phyloP scores from a whole-genome alignment of 2,113 vertebrate species.

The Nothoprocta pentlandii region DNA sequence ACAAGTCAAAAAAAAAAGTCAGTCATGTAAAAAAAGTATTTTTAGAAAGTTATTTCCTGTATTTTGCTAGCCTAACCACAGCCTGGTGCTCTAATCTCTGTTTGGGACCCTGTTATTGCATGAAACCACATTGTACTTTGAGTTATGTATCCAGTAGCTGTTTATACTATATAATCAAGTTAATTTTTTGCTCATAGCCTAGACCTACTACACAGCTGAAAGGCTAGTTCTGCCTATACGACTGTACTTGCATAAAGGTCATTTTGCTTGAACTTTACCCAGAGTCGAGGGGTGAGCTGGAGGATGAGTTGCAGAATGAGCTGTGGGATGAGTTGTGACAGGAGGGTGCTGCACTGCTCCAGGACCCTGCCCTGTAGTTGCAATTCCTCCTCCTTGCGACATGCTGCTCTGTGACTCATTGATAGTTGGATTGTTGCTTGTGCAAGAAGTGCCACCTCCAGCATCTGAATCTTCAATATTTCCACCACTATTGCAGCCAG shows the following conservation, averaged over 20 bases:
- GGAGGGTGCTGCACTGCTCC: constrained; percentile 83
- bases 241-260: not conserved
- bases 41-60: not conserved
- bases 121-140: not conserved
- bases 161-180: not conserved
- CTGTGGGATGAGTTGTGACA: constrained; percentile 83
- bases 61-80: not conserved
- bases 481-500: constrained; percentile 97
- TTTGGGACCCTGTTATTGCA: not conserved
- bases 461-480: constrained; percentile 96
- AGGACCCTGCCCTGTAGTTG: constrained; percentile 77
- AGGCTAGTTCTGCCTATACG: not conserved
- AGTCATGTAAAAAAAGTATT: rapidly evolving
- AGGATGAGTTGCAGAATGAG: constrained; percentile 76
- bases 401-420: constrained; percentile 88
- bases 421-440: constrained; percentile 85
- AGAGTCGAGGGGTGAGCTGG: constrained; percentile 60
- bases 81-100: not conserved
- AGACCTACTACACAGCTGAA: not conserved
- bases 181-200: not conserved
- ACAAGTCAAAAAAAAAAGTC: not conserved
- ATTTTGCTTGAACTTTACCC: constrained; percentile 43
- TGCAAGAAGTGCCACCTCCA: constrained; percentile 88
- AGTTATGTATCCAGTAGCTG: not conserved
- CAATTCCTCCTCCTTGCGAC: constrained; percentile 77